phyloP scores from a whole-genome alignment of 2,113 vertebrate genomes.

The Zosterops pallidus region DNA sequence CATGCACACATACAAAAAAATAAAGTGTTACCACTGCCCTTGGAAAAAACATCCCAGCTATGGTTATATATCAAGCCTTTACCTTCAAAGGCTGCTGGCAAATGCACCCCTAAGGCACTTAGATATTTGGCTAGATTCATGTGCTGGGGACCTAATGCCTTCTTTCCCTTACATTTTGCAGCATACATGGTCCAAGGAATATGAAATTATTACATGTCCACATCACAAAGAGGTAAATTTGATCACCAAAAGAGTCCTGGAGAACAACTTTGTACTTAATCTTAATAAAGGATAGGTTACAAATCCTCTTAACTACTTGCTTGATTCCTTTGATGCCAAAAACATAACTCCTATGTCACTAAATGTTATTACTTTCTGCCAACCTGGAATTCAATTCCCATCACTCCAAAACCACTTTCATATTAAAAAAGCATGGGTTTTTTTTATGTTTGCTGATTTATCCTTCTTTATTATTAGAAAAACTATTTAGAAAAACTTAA shows the following conservation, averaged over 20 bases:
- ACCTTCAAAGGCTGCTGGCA: background rate
- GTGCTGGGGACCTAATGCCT: background rate
- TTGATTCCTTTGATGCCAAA: background rate
- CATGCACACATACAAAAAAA: background rate
- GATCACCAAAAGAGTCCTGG: background rate
- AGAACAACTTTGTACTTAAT: background rate
- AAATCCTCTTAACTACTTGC: background rate
- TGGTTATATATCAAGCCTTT: background rate
- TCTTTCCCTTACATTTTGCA: background rate
- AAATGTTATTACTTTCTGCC: constrained; percentile 47
- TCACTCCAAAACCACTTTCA: background rate
- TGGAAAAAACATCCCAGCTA: background rate
- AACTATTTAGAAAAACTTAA: background rate
- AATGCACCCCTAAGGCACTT: background rate
- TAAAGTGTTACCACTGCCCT: background rate
- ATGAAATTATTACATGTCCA: background rate
- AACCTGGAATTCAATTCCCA: constrained; percentile 37
- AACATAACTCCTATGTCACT: constrained; percentile 19
- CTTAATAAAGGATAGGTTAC: background rate
- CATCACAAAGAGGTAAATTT: background rate
- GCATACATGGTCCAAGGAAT: background rate
- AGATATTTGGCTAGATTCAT: background rate
- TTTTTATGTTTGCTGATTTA: background rate
- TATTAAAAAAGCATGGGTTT: background rate
- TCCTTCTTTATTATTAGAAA: background rate